A percentile compares a stretch with the other conserved stretches of the same genome.
Conservation (phyloP, 2,113 vertebrate species). For the Callospermophilus lateralis region DNA sequence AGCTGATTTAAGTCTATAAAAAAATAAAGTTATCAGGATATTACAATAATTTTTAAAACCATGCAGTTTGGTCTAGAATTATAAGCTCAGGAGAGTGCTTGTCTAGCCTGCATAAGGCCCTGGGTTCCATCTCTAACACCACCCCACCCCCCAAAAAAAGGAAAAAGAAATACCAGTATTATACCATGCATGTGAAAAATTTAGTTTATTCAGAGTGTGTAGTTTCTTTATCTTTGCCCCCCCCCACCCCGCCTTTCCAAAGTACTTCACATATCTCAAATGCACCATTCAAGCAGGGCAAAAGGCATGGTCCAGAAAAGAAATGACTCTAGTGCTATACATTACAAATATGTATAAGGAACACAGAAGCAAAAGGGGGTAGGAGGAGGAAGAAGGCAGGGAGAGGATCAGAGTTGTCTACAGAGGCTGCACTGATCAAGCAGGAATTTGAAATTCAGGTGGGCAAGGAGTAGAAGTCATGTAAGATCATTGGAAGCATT, state of each 20-base stretch:
- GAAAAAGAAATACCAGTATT: neutral
- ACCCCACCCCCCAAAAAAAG: too few species aligned
- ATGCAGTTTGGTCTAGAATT: neutral
- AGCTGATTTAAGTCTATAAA: conserved; percentile 91
- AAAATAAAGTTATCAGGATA: conserved; percentile 55
- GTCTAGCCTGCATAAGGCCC: neutral
- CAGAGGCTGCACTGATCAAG: neutral
- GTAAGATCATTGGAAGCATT: neutral
- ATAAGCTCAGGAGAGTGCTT: neutral
- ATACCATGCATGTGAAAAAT: neutral
- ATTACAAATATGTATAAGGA: neutral
- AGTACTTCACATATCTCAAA: neutral
- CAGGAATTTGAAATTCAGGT: neutral
- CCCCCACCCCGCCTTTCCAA: neutral
- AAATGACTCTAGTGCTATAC: neutral
- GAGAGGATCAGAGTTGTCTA: neutral
- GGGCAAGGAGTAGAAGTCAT: neutral
- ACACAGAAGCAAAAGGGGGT: neutral
- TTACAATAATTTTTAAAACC: conserved; percentile 36
- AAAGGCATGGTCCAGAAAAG: neutral
- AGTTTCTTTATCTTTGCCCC: neutral
- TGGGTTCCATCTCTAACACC: neutral
- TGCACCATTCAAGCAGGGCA: neutral
- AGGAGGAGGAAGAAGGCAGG: neutral
- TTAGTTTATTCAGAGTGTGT: neutral